Percentiles rank a stretch among this genome's conserved stretches.
These are phyloP conservation scores for Pempheris klunzingeri DNA, from an alignment of 2,797 vertebrate genomes.

Conservation along the genomic window DNA sequence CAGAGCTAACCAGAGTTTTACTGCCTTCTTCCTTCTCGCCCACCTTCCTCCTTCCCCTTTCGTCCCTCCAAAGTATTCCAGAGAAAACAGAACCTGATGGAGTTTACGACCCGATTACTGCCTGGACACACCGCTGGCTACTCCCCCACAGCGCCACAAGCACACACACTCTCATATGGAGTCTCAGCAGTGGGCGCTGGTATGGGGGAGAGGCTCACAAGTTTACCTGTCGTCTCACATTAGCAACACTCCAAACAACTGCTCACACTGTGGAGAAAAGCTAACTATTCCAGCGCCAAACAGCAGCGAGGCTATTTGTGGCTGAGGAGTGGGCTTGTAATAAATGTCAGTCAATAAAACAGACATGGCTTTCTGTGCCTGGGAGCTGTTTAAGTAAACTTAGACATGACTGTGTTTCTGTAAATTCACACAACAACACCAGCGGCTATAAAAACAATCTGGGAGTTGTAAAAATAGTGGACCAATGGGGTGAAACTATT, in stretches of 20 bases:
- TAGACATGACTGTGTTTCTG: conserved; percentile 45
- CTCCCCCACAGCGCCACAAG: conserved; percentile 46
- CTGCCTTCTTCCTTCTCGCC: conserved; percentile 63
- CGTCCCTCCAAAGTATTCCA: conserved; percentile 57
- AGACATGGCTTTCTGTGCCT: conserved; percentile 44
- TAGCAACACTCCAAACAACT: conserved; percentile 60
- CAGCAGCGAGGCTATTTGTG: conserved; percentile 59
- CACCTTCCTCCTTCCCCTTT: conserved; percentile 53
- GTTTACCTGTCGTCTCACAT: conserved; percentile 71
- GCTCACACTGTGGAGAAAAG: conserved; percentile 43
- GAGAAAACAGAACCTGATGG: conserved; percentile 76
- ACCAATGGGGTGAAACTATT: conserved; percentile 63
- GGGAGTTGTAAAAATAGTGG: conserved; percentile 56
- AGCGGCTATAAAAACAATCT: conserved; percentile 28
- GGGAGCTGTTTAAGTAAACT: conserved; percentile 52
- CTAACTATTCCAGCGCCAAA: conserved; percentile 50
- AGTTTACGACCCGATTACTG: conserved; percentile 81
- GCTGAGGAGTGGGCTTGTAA: conserved; percentile 35
- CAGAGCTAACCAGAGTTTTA: conserved; percentile 72
- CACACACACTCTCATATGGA: conserved; percentile 18
- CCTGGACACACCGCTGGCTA: conserved; percentile 59
- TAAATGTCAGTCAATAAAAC: conserved; percentile 65
- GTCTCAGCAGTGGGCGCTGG: conserved; percentile 48
- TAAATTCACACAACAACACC: conserved; percentile 46
- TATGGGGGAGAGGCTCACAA: conserved; percentile 46